Percentiles rank a stretch among this genome's conserved stretches.
phyloP scores from a whole-genome alignment of 2,888 invertebrate species.

The Drosophila neutralis region DNA sequence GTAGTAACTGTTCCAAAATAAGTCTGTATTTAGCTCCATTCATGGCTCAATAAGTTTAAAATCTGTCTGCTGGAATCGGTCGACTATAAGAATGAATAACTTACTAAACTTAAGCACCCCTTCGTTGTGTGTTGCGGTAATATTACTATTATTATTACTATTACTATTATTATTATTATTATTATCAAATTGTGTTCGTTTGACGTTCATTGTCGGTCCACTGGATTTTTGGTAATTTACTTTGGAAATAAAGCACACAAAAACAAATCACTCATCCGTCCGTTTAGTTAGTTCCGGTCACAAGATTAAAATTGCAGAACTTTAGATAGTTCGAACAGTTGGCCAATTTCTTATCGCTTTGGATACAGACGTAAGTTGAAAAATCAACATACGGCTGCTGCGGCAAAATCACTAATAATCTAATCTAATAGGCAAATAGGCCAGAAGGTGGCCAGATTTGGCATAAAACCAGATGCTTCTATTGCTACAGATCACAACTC shows the following conservation, averaged over 20 bases:
- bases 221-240: slow-evolving; percentile 66
- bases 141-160: slow-evolving; percentile 7
- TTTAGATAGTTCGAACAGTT: slow-evolving; percentile 64
- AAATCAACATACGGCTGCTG: slow-evolving; percentile 58
- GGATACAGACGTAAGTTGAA: slow-evolving; percentile 29
- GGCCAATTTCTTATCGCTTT: slow-evolving; percentile 49
- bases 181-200: slow-evolving; percentile 66
- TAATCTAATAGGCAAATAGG: slow-evolving; percentile 55
- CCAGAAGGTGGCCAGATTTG: neutral
- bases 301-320: slow-evolving; percentile 24
- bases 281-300: slow-evolving; percentile 44
- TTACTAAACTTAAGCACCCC: slow-evolving; percentile 35
- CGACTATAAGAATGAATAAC: slow-evolving; percentile 28
- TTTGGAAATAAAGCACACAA: slow-evolving; percentile 68
- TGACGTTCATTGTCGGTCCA: slow-evolving; percentile 58
- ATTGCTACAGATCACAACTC: slow-evolving; percentile 11
- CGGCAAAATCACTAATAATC: slow-evolving; percentile 56
- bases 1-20: neutral
- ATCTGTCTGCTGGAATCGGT: slow-evolving; percentile 26
- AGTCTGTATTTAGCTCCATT: neutral
- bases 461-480: slow-evolving; percentile 21
- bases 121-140: slow-evolving; percentile 50
- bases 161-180: slow-evolving; percentile 1
- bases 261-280: slow-evolving; percentile 38
- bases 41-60: neutral